These are phyloP conservation scores for Corticium candelabrum DNA, from an alignment of 37 sponge, comb jelly and placozoan species.

Conservation along the genomic window DNA sequence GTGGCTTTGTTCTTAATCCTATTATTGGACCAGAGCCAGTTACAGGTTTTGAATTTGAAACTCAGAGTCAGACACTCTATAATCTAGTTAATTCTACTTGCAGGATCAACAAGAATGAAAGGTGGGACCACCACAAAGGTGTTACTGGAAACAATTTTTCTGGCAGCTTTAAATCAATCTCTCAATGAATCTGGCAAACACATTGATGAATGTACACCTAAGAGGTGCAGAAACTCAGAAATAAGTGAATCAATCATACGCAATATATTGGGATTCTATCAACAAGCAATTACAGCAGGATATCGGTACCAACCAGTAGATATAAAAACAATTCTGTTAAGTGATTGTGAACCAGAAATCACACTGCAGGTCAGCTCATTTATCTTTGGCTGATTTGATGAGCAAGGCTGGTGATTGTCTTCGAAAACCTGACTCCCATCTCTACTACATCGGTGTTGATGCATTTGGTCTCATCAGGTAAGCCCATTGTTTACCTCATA, in stretches of 20 bases:
- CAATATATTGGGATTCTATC: neutral
- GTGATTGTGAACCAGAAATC: too few relatives aligned
- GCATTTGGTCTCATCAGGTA: neutral
- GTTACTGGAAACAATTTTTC: constrained; percentile 28
- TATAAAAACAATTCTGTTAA: too few relatives aligned
- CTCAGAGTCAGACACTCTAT: neutral
- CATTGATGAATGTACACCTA: too few relatives aligned
- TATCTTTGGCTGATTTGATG: too few relatives aligned
- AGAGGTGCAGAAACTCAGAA: too few relatives aligned
- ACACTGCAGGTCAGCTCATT: too few relatives aligned
- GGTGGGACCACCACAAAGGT: constrained; percentile 53
- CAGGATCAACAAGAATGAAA: constrained; percentile 63
- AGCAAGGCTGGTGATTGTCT: neutral
- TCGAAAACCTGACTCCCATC: constrained; percentile 18
- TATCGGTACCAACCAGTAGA: neutral
- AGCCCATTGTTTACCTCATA: too few relatives aligned
- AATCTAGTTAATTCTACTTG: neutral
- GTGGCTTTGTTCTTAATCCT: constrained; percentile 44
- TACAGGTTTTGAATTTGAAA: constrained; percentile 29
- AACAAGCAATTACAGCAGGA: neutral
- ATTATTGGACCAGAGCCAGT: constrained; percentile 55
- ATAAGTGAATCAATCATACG: neutral
- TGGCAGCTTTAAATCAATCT: neutral
- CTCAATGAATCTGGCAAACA: too few relatives aligned
- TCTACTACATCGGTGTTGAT: constrained; percentile 41